These are phyloP conservation scores for Nomada fabriciana DNA, from an alignment of 2,888 invertebrate species.

Conservation along the genomic window DNA sequence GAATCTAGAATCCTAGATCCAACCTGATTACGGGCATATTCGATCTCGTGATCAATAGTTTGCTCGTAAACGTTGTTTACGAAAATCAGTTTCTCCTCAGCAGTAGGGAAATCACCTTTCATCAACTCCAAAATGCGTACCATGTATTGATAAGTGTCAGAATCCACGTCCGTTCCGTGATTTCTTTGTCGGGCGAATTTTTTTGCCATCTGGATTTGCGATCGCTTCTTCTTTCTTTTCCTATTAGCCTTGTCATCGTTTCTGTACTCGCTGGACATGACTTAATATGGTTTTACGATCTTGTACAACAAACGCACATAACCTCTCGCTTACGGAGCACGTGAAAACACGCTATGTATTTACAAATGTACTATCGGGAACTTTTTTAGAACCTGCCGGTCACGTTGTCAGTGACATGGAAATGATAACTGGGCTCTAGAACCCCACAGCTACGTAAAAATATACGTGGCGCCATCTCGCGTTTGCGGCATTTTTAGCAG, in stretches of 20 bases:
- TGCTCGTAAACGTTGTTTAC: constrained; percentile 91
- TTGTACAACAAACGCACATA: neutral
- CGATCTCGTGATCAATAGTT: constrained; percentile 89
- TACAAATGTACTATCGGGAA: too few relatives aligned
- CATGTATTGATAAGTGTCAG: constrained; percentile 91
- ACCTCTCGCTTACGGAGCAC: constrained; percentile 16
- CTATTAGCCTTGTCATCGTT: constrained; percentile 61
- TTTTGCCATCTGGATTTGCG: constrained; percentile 89
- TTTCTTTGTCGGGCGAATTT: constrained; percentile 91
- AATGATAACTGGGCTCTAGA: too few relatives aligned
- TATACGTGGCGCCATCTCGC: too few relatives aligned
- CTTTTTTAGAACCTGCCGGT: too few relatives aligned
- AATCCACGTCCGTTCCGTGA: constrained; percentile 89
- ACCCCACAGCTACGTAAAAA: too few relatives aligned
- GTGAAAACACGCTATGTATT: neutral
- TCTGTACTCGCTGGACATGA: constrained; percentile 24
- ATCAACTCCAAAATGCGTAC: constrained; percentile 90
- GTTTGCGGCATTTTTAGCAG: too few relatives aligned
- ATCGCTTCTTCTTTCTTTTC: constrained; percentile 88
- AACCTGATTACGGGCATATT: constrained; percentile 91
- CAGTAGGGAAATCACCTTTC: constrained; percentile 88
- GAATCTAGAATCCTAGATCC: constrained; percentile 92
- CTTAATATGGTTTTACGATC: neutral
- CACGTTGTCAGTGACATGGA: too few relatives aligned
- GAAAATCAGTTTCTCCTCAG: constrained; percentile 90